Base-by-base conservation (phyloP, 1,140 invertebrate species). In the Littorina saxatilis region DNA sequence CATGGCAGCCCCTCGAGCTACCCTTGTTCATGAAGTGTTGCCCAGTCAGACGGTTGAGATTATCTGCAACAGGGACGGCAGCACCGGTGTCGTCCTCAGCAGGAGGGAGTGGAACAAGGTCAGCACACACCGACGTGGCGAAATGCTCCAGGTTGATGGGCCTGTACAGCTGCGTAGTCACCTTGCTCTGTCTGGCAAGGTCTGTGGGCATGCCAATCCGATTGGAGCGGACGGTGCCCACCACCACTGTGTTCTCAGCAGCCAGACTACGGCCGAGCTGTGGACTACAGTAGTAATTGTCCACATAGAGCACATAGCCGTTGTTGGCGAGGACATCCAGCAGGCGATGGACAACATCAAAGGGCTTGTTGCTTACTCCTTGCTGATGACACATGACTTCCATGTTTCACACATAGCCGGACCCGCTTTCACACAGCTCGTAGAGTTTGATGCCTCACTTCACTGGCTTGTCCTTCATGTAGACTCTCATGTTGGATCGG, bases 211-310 rank as follows among this genome's bases (percentile, higher is more conserved):
- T 29, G 29, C 75, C 52, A 2, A 61, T 29, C 2, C 52, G 52
- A 29, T 78, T 78, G 47, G 75, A 32, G 17, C 52, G 27, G 4
- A 78, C 74, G 17, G 74, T 52, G 47, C 52, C 75, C 3, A 78
- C 52, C 9, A 75, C 37, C 29, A 29, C 15, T 13, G 72, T 74
- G 72, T 74, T 74, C n/a, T 74, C 72, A 4, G 27, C 75, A 55
- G 13, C n/a, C 2, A 78, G 55, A 1, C 5, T 32, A 7, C 37
- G n/a, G 4, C 35, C 75, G 1, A 78, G 75, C 11, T 37, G 2
- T 2, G 75, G 75, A 29, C 75, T 7, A 40, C 75, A 78, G 37
- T 78, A 78, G 37, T 78, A 78, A n/a, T 35, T 78, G 75, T 78
- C 75, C 29, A 78, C 75, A 78, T 61, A 78, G 2, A 78, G 13